Evolutionary conservation across 2,113 vertebrate genomes (phyloP).

Genomic region (Pollachius pollachius): DNA sequence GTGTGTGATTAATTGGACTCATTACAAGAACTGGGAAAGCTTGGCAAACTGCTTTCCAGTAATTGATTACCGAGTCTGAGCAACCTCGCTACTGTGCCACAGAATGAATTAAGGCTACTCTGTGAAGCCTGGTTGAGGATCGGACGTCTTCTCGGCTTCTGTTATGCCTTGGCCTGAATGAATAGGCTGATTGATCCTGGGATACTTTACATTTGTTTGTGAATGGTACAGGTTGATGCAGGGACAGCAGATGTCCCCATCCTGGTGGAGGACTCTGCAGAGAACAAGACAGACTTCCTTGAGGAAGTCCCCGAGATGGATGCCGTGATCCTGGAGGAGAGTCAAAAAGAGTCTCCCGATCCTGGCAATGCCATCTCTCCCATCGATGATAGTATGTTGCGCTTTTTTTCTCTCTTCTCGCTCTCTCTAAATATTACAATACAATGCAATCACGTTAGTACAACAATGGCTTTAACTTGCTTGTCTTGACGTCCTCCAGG

Average conservation of each 20-base stretch:
- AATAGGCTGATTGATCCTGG: too few relatives aligned
- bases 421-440: too few relatives aligned
- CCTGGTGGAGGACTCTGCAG: conserved; percentile 22
- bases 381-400: conserved; percentile 41
- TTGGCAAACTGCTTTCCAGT: conserved; percentile 30
- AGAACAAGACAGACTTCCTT: conserved; percentile 13
- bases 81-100: conserved; percentile 32
- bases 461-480: too few relatives aligned
- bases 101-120: conserved; percentile 6
- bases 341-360: conserved; percentile 19
- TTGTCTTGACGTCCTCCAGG: conserved; percentile 41
- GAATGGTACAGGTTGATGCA: conserved; percentile 47
- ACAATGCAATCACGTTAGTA: too few relatives aligned
- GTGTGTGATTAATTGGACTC: conserved; percentile 51
- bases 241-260: conserved; percentile 31
- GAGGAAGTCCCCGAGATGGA: conserved; percentile 35
- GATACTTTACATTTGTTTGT: conserved; percentile 1
- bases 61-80: conserved; percentile 29
- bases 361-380: conserved; percentile 15
- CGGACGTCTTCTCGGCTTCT: conserved; percentile 2
- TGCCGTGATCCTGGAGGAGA: conserved; percentile 59
- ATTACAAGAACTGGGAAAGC: conserved; percentile 34
- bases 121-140: conserved; percentile 2
- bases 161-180: too few relatives aligned
- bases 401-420: not conserved